Base-by-base conservation (phyloP, 2,113 vertebrate species). In the Pan paniscus region DNA sequence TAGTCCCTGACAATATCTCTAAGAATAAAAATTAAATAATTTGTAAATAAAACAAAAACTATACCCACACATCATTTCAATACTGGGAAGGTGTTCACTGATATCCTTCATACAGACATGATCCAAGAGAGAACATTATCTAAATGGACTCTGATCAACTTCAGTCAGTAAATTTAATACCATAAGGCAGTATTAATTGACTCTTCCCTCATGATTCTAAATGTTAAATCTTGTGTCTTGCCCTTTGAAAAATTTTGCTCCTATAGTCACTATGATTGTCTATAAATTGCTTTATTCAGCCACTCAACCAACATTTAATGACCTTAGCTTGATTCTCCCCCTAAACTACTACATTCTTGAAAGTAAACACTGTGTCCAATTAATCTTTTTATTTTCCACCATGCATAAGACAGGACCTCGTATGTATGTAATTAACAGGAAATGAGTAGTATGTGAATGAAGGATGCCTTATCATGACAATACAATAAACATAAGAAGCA, bases 1-100 rank as follows among this genome's bases (percentile, higher is more conserved):
- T 14, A 12, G 48, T 76, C 92, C 76, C 78, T 92, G 72, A 30
- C 38, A 86, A 83, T 23, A 32, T 72, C 64, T 90, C 48, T 87
- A 92, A 20, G 17, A 95, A 92, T 81, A 96, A 92, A 84, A 27
- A 72, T 35, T 73, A 78, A 94, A 92, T 57, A 89, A 50, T 61
- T 43, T 84, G 5, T 75, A 75, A 85, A 67, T 86, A 79, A 68
- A 76, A 87, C 22, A 52, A 27, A 57, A 89, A n/a, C 23, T 25
- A 85, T 57, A 8, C 40, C 30, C 3, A 73, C 73, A 40, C 6
- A 72, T 52, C 43, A 93, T 76, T 79, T 64, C 5, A 96, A 92
- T 89, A 82, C 4, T 48, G 27, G 25, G 89, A 67, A 2, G 40
- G 25, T 52, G 43, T 40, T 83, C 59, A 46, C 27, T 86, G 68